Evolutionary conservation across 2,113 vertebrate genomes (phyloP).

Genomic region (Engystomops pustulosus): DNA sequence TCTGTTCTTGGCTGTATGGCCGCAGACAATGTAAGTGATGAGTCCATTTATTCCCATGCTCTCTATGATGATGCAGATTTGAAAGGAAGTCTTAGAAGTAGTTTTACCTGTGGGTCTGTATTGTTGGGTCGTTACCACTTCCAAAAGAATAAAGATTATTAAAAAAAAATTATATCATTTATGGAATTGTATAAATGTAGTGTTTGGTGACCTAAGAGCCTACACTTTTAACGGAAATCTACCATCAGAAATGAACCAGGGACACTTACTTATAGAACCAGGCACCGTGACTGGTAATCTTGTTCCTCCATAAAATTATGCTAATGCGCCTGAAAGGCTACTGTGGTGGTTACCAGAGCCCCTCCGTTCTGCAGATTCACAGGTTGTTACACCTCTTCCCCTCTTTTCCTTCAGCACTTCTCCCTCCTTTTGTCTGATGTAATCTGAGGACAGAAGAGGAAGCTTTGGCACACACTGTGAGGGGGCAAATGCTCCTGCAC

Average conservation of each 20-base stretch:
- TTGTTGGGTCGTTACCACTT: not conserved
- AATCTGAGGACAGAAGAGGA: no score
- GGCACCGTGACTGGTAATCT: no score
- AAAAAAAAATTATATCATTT: not conserved
- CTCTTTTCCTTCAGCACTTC: no score
- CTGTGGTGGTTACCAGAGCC: no score
- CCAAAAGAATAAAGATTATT: not conserved
- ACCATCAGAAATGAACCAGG: not conserved
- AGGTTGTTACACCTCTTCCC: no score
- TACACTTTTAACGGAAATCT: not conserved
- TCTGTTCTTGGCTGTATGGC: slow-evolving; percentile 16
- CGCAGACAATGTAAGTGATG: slow-evolving; percentile 31
- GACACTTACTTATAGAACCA: no score
- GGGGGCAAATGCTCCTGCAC: no score
- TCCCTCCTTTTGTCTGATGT: no score
- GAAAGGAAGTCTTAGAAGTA: not conserved
- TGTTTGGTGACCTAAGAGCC: not conserved
- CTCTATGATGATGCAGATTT: not conserved
- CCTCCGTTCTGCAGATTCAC: no score
- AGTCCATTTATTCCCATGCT: not conserved
- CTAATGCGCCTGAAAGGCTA: no score
- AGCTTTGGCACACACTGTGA: no score
- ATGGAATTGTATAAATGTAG: not conserved
- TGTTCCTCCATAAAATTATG: no score
- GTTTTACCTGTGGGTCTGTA: not conserved